Evolutionary conservation across 2,797 vertebrate species (phyloP), one percentile per base, ranked within the genome.

Genomic region (Hirundo rustica): DNA sequence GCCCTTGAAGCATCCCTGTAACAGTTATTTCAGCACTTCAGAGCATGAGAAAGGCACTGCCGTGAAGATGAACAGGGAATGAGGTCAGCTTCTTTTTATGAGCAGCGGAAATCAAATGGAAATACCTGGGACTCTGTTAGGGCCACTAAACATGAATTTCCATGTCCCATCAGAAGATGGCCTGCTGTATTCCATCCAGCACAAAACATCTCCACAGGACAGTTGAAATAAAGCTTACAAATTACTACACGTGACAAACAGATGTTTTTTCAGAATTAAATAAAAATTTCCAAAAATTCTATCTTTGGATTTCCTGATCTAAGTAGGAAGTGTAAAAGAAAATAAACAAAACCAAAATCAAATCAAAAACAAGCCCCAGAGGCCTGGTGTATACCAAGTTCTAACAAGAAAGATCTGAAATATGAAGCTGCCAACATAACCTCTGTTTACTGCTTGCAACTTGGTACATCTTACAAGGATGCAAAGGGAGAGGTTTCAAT

Each of bases 81-180:
- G 55, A 92, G 54, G 54, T 94, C 89, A 85, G 40, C 36, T 48
- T 72, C 58, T 84, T 93, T 92, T 92, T 78, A 90, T 30, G 51
- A 79, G 51, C 34, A 86, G n/a, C 11, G 36, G 88, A 88, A 93
- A 93, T 62, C 88, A 89, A 79, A 87, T n/a, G 53, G 60, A 89
- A 91, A 66, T 30, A 76, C 11, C 36, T 68, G 44, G 26, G 8
- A 16, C 30, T 88, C n/a, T 75, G 18, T 78, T 81, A 95, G 78
- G 34, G 47, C n/a, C 73, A 68, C 36, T 44, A 85, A 88, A 89
- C 18, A 86, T 4, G 5, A 78, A 88, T 73, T 84, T 84, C 36
- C 54, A 53, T 6, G 23, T 44, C 16, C 13, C 44, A 78, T 53
- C n/a, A 72, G 40, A 83, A 57, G 65, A 88, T 30, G n/a, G 50